A percentile compares a stretch with the other conserved stretches of the same genome.
These are phyloP conservation scores for Nomada ferruginata DNA, from an alignment of 2,888 invertebrate genomes.

Conservation along the genomic window DNA sequence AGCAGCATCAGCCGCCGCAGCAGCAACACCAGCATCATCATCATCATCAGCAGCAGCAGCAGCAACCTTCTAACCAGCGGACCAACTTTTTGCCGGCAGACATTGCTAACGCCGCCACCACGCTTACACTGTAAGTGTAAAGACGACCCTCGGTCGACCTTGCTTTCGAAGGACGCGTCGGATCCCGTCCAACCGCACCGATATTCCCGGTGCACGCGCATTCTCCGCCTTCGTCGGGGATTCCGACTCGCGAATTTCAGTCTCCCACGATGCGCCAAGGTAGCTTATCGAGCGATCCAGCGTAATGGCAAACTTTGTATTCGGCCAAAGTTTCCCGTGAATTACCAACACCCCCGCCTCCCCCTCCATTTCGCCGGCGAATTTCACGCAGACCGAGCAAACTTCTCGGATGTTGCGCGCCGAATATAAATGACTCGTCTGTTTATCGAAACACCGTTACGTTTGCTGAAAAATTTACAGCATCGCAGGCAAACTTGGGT, in stretches of 20 bases:
- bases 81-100: slow-evolving; percentile 72
- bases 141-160: not conserved
- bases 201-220: not conserved
- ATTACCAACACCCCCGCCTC: slow-evolving; percentile 29
- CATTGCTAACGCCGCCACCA: slow-evolving; percentile 67
- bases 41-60: slow-evolving; percentile 67
- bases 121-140: slow-evolving; percentile 75
- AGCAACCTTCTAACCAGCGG: slow-evolving; percentile 67
- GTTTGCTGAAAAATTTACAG: slow-evolving; percentile 6
- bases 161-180: not conserved
- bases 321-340: slow-evolving; percentile 42
- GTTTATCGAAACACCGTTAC: slow-evolving; percentile 52
- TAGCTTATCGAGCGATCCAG: not conserved
- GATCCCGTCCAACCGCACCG: slow-evolving; percentile 31
- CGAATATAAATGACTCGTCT: slow-evolving; percentile 51
- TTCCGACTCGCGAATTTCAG: slow-evolving; percentile 10
- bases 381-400: slow-evolving; percentile 16
- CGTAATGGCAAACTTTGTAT: slow-evolving; percentile 52
- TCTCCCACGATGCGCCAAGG: slow-evolving; percentile 5
- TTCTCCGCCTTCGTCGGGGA: not conserved
- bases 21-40: slow-evolving; percentile 54
- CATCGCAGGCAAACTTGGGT: not conserved
- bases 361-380: slow-evolving; percentile 33
- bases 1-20: slow-evolving; percentile 64
- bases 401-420: slow-evolving; percentile 6